Conservation (phyloP, 2,888 invertebrate species). For the Tetrapedia diversipes region DNA sequence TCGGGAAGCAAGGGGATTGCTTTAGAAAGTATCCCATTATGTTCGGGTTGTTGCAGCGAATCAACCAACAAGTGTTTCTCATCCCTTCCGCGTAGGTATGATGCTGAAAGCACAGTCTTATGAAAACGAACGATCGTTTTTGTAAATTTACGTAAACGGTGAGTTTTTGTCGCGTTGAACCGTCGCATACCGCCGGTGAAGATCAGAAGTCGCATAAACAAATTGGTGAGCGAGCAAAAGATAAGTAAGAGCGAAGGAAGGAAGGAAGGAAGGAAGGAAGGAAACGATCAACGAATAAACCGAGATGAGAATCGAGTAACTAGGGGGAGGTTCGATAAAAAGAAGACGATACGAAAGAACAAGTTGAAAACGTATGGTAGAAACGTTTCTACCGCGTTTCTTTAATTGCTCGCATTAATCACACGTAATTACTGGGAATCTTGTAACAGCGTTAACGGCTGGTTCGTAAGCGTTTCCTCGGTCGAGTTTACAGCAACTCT, state of each 20-base stretch:
- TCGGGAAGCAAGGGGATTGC: conserved; percentile 50
- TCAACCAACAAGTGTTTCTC: conserved; percentile 54
- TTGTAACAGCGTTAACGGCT: conserved; percentile 75
- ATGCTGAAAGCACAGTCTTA: not conserved
- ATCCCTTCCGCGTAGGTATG: not conserved
- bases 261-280: not conserved
- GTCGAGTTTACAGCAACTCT: conserved; percentile 71
- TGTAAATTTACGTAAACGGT: not conserved
- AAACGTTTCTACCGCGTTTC: conserved; percentile 71
- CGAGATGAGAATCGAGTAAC: conserved; percentile 8
- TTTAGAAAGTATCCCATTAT: conserved; percentile 66
- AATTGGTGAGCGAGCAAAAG: not conserved
- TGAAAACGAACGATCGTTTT: no score
- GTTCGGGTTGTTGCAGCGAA: conserved; percentile 44
- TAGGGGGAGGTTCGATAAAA: conserved; percentile 5
- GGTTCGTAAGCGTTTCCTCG: conserved; percentile 65
- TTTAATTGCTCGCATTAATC: conserved; percentile 80
- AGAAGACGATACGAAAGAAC: not conserved
- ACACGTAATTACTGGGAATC: conserved; percentile 77
- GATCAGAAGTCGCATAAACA: no score
- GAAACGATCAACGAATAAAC: conserved; percentile 6
- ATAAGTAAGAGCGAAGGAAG: not conserved
- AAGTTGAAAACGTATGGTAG: conserved; percentile 28
- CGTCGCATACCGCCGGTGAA: no score
- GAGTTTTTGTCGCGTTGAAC: no score